These are phyloP conservation scores for Nyctibius grandis DNA, from an alignment of 2,797 vertebrate genomes.

Conservation along the genomic window DNA sequence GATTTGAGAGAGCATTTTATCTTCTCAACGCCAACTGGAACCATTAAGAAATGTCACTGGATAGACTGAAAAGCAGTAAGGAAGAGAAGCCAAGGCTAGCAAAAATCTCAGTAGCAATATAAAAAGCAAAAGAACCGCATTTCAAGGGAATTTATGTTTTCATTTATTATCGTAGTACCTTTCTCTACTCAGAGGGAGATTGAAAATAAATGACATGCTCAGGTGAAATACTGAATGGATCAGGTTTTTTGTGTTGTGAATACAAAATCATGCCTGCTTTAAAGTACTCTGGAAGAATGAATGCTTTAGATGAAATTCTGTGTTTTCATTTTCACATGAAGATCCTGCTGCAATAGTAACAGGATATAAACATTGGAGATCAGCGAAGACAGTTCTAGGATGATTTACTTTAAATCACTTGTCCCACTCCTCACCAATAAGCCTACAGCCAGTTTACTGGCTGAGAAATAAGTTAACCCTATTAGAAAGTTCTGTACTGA, in stretches of 20 bases:
- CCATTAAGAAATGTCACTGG: neutral
- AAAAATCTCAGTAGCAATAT: conserved; percentile 10
- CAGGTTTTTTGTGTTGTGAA: conserved; percentile 33
- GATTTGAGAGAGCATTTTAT: neutral
- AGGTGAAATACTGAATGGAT: conserved; percentile 44
- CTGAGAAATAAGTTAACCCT: neutral
- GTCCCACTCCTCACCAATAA: neutral
- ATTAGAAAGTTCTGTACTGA: neutral
- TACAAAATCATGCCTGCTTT: conserved; percentile 8
- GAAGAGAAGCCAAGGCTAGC: neutral
- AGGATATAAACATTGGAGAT: neutral
- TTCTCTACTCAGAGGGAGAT: conserved; percentile 3
- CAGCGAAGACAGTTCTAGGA: neutral
- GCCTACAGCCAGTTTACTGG: neutral
- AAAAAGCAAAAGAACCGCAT: conserved; percentile 35
- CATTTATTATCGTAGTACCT: conserved; percentile 52
- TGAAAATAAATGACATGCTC: conserved; percentile 53
- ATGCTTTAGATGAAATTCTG: conserved; percentile 1
- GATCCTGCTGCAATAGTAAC: neutral
- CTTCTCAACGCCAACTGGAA: neutral
- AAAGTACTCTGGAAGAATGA: neutral
- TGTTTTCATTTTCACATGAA: neutral
- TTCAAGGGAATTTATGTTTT: conserved; percentile 56
- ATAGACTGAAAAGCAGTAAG: neutral
- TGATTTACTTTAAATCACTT: neutral